Evolutionary conservation across 2,113 vertebrate genomes (phyloP), one percentile per base, ranked within the genome.

Genomic region (Emydura subglobosa): DNA sequence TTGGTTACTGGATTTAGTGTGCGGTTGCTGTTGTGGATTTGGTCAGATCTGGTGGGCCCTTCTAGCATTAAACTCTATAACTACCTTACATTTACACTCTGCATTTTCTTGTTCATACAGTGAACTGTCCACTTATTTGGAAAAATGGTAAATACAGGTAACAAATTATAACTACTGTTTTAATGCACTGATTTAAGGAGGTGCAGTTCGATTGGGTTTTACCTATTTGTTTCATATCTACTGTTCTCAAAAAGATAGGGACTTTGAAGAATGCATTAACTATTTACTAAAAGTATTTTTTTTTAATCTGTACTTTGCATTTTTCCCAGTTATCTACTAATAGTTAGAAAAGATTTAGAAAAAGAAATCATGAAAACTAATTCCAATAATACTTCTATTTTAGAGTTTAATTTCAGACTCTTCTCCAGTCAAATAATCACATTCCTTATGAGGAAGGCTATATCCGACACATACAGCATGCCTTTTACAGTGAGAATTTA

Each of bases 121-220:
- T 29, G 29, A 72, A 39, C 17, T 39, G 22, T 55, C 27, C 25
- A 59, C 27, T 59, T 29, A 25, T 13, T 59, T 59, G 29, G 51
- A 8, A 27, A 68, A 13, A 82, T 1, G 82, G 8, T 57, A 86
- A 88, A 84, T 49, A 53, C 0, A 84, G 76, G 90, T 68, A 90
- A 76, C 2, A 82, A 24, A 39, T n/a, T 24, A n/a, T n/a, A 81
- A 50, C 51, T 22, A 81, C 7, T 17, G 22, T 82, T 42, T 82
- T 9, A 82, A 82, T 82, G 34, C 2, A 65, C 0, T 83, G 11
- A 0, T 3, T 7, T 24, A 3, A 13, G 17, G 81, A 89, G 14
- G 0, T 24, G 47, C 4, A 55, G 11, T 3, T 57, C 2, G 34
- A 53, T 0, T 24, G 13, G 2, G 1, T 59, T 50, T 31, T 8